Base-by-base conservation (phyloP, 2,888 invertebrate species). In the Girardia tigrina region DNA sequence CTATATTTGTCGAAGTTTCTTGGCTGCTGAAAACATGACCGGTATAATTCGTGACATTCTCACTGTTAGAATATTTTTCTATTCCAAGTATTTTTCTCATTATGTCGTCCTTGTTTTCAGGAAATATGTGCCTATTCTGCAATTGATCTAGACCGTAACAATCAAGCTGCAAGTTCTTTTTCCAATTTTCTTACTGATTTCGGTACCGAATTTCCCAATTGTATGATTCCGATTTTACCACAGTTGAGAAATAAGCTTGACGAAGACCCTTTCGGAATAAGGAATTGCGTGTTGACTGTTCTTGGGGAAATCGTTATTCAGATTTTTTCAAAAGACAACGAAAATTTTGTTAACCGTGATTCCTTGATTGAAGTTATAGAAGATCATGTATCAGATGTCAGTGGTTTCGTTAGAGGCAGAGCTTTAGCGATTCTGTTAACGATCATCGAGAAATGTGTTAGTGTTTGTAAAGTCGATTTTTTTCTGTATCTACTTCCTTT, bases 381-480 rank as follows among this genome's bases (percentile, higher is more conserved):
- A 29, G 42, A 74, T 26, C 94, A 94, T 82, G 87, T 93, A 75
- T 88, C 89, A 78, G 95, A 97, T 82, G 84, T 87, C 1, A 89
- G 92, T 72, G 91, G 92, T 0, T 90, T 90, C 81, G 93, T 93
- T 0, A 87, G 95, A 27, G 89, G 90, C 27, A 91, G 90, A 87
- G 88, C 88, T 0, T 86, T 94, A 42, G 90, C 92, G 82, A 89
- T 90, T 78, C 92, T 91, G 90, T 87, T 88, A 79, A 87, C 88
- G 71, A 86, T 95, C 77, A 90, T 91, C 80, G 88, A 88, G 74
- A 89, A 90, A 80, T 88, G 89, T 81, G 89, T 90, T 1, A 88
- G 76, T 70, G 26, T 6, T 23, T 6, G 20, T 75, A 26, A n/a
- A 42, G n/a, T n/a, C n/a, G n/a, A n/a, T n/a, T n/a, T n/a, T n/a